A percentile compares a stretch with the other conserved stretches of the same genome.
Conservation (phyloP, 2,888 invertebrate species). For the Napeogenes inachia region DNA sequence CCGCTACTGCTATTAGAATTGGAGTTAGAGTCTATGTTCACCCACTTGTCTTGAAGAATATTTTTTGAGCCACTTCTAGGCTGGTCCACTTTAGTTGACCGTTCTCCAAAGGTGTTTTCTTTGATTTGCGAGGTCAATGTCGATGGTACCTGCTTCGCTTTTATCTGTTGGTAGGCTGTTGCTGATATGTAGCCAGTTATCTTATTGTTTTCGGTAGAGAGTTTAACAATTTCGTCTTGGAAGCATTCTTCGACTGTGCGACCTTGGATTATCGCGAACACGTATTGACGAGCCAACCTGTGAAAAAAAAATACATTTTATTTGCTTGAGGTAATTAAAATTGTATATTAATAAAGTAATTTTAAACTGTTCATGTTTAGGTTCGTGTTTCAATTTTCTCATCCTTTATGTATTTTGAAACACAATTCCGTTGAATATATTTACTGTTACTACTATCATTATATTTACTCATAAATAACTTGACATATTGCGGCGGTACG, state of each 20-base stretch:
- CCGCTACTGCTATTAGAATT: constrained; percentile 61
- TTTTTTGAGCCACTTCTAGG: constrained; percentile 59
- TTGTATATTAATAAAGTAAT: neutral
- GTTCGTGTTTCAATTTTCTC: no score
- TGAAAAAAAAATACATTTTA: constrained; percentile 7
- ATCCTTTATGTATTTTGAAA: no score
- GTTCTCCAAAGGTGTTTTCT: constrained; percentile 57
- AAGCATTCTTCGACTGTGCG: constrained; percentile 81
- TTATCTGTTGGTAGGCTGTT: constrained; percentile 59
- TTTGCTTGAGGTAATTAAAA: neutral
- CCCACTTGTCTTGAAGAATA: constrained; percentile 68
- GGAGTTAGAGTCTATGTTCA: constrained; percentile 57
- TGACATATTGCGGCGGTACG: no score
- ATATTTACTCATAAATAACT: no score
- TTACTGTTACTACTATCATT: no score
- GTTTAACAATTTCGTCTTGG: constrained; percentile 62
- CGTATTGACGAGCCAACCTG: constrained; percentile 81
- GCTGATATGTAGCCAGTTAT: constrained; percentile 75
- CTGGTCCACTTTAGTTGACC: constrained; percentile 49
- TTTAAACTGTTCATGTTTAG: neutral
- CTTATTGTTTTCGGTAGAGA: constrained; percentile 53
- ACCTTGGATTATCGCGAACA: constrained; percentile 80
- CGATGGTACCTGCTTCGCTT: constrained; percentile 40
- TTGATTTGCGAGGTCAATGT: constrained; percentile 57
- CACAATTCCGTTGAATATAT: no score